Evolutionary conservation across 2,113 vertebrate genomes (phyloP).

Genomic region (Terrapene triunguis): DNA sequence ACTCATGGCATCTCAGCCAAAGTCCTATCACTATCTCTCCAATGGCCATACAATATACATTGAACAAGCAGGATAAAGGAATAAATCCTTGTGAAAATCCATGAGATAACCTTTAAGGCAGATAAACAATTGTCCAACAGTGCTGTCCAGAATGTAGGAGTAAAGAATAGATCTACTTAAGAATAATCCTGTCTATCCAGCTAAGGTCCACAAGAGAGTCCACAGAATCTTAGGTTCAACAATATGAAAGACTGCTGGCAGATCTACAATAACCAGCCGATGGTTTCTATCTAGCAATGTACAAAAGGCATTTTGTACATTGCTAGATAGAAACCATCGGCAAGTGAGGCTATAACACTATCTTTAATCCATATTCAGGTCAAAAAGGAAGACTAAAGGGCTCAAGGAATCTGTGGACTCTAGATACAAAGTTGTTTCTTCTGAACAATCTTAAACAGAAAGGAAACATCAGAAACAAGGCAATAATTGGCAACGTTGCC

Average conservation of each 20-base stretch:
- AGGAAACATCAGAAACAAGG: not conserved
- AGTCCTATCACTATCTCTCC: not conserved
- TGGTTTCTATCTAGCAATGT: too few species aligned
- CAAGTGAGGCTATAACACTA: not conserved
- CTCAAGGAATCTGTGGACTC: not conserved
- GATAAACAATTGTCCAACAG: not conserved
- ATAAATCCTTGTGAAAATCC: not conserved
- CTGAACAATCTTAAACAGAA: not conserved
- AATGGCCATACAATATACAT: not conserved
- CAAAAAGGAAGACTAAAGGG: not conserved
- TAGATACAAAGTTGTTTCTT: not conserved
- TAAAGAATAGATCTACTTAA: not conserved
- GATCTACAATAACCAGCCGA: not conserved
- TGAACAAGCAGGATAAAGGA: not conserved
- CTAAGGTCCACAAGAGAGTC: not conserved
- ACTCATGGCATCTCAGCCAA: not conserved
- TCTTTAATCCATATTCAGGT: not conserved
- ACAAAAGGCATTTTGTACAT: too few species aligned
- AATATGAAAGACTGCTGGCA: not conserved
- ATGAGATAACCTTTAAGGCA: not conserved
- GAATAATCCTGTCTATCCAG: not conserved
- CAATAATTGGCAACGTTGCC: conserved; percentile 15
- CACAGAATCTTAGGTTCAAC: not conserved
- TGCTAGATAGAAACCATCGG: not conserved
- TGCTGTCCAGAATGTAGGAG: not conserved